These are phyloP conservation scores for Maniola jurtina DNA, from an alignment of 1,140 invertebrate species.

Conservation along the genomic window DNA sequence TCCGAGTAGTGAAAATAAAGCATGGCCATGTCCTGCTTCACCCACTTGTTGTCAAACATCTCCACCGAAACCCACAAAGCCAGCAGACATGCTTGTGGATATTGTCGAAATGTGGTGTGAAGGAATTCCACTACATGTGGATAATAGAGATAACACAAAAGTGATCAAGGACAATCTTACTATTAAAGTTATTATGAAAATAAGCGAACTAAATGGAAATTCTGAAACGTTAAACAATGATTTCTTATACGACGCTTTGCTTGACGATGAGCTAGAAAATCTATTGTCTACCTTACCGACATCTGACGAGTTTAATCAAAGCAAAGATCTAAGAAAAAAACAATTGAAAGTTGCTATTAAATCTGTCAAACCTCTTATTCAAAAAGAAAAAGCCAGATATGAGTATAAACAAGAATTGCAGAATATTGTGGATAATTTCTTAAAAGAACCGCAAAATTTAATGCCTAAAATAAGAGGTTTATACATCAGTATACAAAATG, in stretches of 20 bases:
- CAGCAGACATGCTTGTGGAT: conserved; percentile 40
- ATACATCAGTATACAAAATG: conserved; percentile 34
- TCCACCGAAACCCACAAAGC: conserved; percentile 26
- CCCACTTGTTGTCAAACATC: conserved; percentile 21
- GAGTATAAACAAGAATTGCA: conserved; percentile 47
- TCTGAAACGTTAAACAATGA: conserved; percentile 42
- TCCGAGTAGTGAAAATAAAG: conserved; percentile 21
- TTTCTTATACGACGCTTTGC: conserved; percentile 34
- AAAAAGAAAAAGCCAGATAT: conserved; percentile 37
- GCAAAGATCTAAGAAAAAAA: conserved; percentile 33
- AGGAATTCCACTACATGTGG: conserved; percentile 32
- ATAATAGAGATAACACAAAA: conserved; percentile 28
- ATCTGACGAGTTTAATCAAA: conserved; percentile 29
- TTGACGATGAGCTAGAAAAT: conserved; percentile 45
- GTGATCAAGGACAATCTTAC: conserved; percentile 37
- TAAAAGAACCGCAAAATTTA: conserved; percentile 29
- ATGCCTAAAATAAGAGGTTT: conserved; percentile 11
- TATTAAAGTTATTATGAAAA: conserved; percentile 49
- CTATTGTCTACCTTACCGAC: conserved; percentile 33
- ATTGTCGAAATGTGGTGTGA: conserved; percentile 46
- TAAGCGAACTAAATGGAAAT: conserved; percentile 47
- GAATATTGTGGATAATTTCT: conserved; percentile 34
- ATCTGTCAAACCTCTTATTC: conserved; percentile 41
- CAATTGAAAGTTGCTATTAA: conserved; percentile 37
- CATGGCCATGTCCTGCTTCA: not conserved